Evolutionary conservation across 2,113 vertebrate genomes (phyloP), one percentile per base, ranked within the genome.

Genomic region (Leucoraja erinaceus): DNA sequence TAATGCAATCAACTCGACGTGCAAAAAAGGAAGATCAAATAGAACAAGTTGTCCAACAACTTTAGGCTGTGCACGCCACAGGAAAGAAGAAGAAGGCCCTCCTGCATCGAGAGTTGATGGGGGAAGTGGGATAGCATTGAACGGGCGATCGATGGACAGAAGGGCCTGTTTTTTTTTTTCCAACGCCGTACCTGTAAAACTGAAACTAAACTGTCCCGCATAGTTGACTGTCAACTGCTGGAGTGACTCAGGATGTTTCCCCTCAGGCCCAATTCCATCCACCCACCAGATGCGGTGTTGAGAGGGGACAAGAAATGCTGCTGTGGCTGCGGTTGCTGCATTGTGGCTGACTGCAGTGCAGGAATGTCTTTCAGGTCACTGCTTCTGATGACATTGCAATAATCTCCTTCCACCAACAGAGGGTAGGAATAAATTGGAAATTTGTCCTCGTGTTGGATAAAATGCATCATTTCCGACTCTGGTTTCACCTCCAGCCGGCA

Each of bases 91-190:
- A 47, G 0, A 47, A 3, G 0, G 3, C 38, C 0, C 0, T 47
- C n/a, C n/a, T n/a, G n/a, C n/a, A n/a, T n/a, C n/a, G n/a, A 2
- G 38, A 2, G 2, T 1, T 47, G 2, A 2, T 1, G 0, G 38
- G 38, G 38, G 2, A 47, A 47, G 38, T 47, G 38, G 38, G 38
- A 47, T 47, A 47, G 38, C 38, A n/a, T n/a, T n/a, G n/a, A n/a
- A n/a, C n/a, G n/a, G n/a, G n/a, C n/a, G n/a, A 47, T 47, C 0
- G 38, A 47, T 47, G 38, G 38, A 47, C 38, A 0, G 38, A 47
- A 47, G 38, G 38, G 2, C 38, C 38, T 47, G 38, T 47, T 47
- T 47, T 47, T 47, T 47, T 47, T 47, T 3, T 3, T 3, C 38
- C 3, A n/a, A n/a, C 38, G 38, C 38, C 3, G 38, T 47, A 0